These are phyloP conservation scores for Struthio camelus DNA, from an alignment of 2,113 vertebrate genomes.

Conservation along the genomic window DNA sequence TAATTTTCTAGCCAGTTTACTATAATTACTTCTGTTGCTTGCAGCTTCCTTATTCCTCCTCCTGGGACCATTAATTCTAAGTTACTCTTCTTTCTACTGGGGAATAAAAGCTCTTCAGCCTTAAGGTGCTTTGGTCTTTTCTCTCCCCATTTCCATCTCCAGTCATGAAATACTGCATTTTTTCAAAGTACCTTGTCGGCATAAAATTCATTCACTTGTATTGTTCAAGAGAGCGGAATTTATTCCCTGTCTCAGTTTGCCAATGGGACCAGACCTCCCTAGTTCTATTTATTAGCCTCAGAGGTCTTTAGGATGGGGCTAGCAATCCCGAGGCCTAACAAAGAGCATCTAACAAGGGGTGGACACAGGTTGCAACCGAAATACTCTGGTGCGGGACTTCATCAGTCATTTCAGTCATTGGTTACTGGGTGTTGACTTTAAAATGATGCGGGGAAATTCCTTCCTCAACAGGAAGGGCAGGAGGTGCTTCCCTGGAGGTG, in stretches of 20 bases:
- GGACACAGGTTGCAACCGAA: neutral
- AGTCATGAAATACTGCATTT: neutral
- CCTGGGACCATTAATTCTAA: slow-evolving; percentile 42
- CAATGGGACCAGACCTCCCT: neutral
- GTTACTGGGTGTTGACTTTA: neutral
- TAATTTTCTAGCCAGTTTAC: slow-evolving; percentile 21
- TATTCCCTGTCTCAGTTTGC: neutral
- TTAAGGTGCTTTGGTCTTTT: slow-evolving; percentile 1
- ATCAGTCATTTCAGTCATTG: neutral
- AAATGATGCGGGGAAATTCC: neutral
- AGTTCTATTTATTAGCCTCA: neutral
- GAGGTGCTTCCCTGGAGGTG: neutral
- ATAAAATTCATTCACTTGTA: neutral
- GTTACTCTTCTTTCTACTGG: slow-evolving; percentile 2
- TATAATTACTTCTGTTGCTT: slow-evolving; percentile 16
- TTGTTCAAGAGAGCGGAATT: neutral
- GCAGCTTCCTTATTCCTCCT: slow-evolving; percentile 14
- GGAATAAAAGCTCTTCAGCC: slow-evolving; percentile 32
- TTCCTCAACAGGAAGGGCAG: neutral
- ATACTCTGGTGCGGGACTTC: neutral
- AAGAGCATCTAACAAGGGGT: neutral
- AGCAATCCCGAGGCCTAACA: neutral
- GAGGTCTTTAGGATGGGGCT: neutral
- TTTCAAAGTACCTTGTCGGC: neutral
- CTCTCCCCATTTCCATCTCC: neutral